Percentiles rank a stretch among this genome's conserved stretches.
Evolutionary conservation across 1,140 invertebrate species (phyloP).

Genomic region (Platorchestia sp.): DNA sequence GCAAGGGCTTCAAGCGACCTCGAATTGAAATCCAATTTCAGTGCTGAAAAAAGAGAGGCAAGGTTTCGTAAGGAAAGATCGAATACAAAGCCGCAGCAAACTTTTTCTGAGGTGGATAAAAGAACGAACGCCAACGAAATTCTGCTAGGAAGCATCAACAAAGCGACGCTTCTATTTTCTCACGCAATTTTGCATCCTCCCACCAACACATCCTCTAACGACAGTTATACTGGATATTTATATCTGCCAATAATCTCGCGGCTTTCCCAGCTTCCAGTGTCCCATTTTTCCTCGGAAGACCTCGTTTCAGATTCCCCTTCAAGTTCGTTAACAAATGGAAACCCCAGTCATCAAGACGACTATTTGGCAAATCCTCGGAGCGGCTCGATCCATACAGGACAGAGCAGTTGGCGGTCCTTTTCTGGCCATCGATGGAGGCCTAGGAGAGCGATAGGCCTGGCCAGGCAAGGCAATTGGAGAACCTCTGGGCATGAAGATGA

Average conservation of each 20-base stretch:
- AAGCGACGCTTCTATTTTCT: background rate
- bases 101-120: background rate
- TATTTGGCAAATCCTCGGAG: conserved; percentile 49
- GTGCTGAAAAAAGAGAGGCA: background rate
- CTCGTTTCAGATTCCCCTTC: conserved; percentile 37
- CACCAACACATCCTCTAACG: background rate
- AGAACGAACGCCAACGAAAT: background rate
- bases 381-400: conserved; percentile 20
- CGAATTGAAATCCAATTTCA: background rate
- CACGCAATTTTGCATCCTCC: background rate
- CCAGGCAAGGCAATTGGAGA: background rate
- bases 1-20: too few species aligned
- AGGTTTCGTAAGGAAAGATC: background rate
- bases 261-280: background rate
- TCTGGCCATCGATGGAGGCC: conserved; percentile 25
- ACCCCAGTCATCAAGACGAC: conserved; percentile 26
- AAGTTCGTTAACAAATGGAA: conserved; percentile 54
- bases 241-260: background rate
- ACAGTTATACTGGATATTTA: background rate
- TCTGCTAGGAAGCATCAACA: background rate
- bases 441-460: conserved; percentile 36
- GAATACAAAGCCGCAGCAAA: background rate
- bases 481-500: background rate
- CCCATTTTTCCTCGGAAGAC: background rate
- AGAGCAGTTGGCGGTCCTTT: background rate